phyloP scores from a whole-genome alignment of 1,140 invertebrate genomes.

The Armadillidium nasatum region DNA sequence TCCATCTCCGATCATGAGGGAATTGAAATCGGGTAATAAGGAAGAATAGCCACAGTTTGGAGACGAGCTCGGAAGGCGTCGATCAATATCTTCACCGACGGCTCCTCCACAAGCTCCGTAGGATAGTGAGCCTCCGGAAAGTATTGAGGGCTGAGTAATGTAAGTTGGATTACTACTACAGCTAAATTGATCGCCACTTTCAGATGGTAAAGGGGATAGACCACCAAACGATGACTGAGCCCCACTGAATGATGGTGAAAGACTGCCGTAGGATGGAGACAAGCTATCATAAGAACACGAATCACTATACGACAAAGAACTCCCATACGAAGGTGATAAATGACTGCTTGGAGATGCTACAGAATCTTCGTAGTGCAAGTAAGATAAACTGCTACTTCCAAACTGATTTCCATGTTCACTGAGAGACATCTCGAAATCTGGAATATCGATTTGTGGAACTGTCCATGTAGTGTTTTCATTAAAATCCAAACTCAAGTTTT shows the following conservation, averaged over 20 bases:
- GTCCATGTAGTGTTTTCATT: neutral
- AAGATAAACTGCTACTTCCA: too few relatives aligned
- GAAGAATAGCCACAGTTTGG: neutral
- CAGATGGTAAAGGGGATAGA: neutral
- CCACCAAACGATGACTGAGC: neutral
- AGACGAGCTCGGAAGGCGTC: neutral
- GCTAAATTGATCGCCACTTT: neutral
- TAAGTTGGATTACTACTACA: neutral
- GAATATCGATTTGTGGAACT: neutral
- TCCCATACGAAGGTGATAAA: neutral
- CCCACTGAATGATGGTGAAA: neutral
- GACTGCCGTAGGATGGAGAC: neutral
- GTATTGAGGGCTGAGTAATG: neutral
- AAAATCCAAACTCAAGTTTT: neutral
- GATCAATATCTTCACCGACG: neutral
- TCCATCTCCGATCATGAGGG: neutral
- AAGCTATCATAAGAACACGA: neutral
- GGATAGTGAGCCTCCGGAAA: neutral
- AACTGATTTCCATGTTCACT: too few relatives aligned
- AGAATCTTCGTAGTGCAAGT: too few relatives aligned
- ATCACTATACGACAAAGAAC: neutral
- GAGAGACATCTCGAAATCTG: neutral
- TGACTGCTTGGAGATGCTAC: too few relatives aligned
- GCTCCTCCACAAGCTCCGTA: neutral
- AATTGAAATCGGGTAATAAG: neutral